Evolutionary conservation across 2,113 vertebrate genomes (phyloP).

Genomic region (Abramis brama): DNA sequence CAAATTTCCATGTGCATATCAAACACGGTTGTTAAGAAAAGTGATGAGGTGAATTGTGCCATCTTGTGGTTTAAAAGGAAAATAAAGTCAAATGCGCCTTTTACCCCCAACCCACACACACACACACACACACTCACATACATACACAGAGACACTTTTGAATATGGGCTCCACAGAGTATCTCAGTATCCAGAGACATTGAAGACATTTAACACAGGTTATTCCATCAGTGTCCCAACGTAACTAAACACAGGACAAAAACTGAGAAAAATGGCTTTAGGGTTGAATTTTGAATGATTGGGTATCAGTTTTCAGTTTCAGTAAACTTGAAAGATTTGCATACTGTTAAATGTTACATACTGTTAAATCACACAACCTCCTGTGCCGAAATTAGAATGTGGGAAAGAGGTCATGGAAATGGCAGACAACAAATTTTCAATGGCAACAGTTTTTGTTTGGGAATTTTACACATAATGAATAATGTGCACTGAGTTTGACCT

Average conservation of each 20-base stretch:
- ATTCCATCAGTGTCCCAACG: background rate
- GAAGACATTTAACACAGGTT: background rate
- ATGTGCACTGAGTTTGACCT: slow-evolving; percentile 38
- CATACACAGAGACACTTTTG: background rate
- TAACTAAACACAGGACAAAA: background rate
- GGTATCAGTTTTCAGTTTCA: background rate
- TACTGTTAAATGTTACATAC: no score
- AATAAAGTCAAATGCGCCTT: no score
- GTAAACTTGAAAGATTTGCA: background rate
- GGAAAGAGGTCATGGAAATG: background rate
- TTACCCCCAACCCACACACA: background rate
- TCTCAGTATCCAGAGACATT: slow-evolving; percentile 58
- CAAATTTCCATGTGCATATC: no score
- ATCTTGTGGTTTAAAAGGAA: no score
- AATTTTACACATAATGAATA: background rate
- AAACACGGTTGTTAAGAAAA: no score
- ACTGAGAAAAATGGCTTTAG: background rate
- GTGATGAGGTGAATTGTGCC: no score
- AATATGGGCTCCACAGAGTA: background rate
- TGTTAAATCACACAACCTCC: background rate
- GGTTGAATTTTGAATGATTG: background rate
- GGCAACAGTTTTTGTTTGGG: background rate
- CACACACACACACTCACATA: background rate
- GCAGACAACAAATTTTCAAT: background rate
- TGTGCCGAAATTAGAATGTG: background rate